phyloP scores from a whole-genome alignment of 2,113 vertebrate genomes.

The Phasianus colchicus region DNA sequence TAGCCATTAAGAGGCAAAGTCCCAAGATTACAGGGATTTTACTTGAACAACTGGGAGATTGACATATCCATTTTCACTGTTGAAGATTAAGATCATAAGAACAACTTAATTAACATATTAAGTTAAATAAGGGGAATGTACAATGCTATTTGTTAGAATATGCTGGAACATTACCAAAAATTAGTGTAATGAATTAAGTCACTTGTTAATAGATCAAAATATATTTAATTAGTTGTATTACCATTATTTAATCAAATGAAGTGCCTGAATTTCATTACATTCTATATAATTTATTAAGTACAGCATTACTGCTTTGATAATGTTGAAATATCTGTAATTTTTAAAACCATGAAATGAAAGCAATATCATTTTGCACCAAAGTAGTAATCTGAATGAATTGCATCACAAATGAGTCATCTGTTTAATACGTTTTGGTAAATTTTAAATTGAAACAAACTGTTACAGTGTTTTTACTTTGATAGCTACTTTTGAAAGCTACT shows the following conservation, averaged over 20 bases:
- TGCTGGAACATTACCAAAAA: background rate
- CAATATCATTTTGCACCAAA: background rate
- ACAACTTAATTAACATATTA: constrained; percentile 35
- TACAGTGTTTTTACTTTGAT: background rate
- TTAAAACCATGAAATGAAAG: background rate
- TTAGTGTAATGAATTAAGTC: background rate
- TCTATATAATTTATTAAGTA: background rate
- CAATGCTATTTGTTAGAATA: background rate
- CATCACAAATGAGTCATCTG: background rate
- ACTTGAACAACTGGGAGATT: background rate
- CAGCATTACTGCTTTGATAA: background rate
- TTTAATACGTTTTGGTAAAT: background rate
- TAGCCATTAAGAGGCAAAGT: constrained; percentile 24
- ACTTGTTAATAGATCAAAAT: constrained; percentile 7
- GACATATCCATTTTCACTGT: background rate
- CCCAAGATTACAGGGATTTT: constrained; percentile 25
- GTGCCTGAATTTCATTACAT: background rate
- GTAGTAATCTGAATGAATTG: background rate
- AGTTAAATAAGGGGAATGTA: background rate
- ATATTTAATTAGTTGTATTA: constrained; percentile 20
- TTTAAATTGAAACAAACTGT: background rate
- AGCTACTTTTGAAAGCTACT: too few species aligned
- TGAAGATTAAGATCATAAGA: constrained; percentile 37
- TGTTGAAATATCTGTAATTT: background rate
- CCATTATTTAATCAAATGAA: constrained; percentile 5